Conservation (phyloP, 2,113 vertebrate species). For the Piprites chloris region DNA sequence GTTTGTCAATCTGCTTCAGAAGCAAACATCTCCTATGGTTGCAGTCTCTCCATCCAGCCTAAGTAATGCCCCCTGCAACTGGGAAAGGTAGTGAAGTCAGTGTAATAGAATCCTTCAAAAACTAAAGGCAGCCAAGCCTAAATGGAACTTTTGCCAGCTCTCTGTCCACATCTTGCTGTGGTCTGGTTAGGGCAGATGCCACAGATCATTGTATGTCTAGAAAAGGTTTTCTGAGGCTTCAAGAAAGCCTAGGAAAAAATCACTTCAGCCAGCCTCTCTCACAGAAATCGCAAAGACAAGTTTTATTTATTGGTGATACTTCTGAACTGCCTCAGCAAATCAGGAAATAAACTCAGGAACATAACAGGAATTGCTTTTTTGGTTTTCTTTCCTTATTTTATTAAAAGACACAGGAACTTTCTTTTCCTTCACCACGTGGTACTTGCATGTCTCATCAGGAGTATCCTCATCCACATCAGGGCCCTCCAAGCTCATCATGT, state of each 20-base stretch:
- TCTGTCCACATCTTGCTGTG: neutral
- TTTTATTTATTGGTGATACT: neutral
- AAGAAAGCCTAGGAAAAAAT: neutral
- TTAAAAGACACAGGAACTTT: neutral
- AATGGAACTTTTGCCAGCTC: neutral
- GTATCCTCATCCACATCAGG: neutral
- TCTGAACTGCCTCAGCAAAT: neutral
- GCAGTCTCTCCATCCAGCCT: neutral
- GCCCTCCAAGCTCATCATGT: neutral
- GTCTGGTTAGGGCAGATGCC: neutral
- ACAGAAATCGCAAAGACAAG: neutral
- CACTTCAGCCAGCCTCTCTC: neutral
- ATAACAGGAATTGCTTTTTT: neutral
- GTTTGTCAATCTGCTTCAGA: neutral
- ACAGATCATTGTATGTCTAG: neutral
- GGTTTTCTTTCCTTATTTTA: neutral
- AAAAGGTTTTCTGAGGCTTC: neutral
- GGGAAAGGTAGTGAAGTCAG: neutral
- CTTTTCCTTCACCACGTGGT: neutral
- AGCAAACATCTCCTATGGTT: neutral
- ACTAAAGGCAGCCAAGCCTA: neutral
- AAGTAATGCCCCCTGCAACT: neutral
- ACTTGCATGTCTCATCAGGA: neutral
- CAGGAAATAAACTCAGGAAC: neutral
- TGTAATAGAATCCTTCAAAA: neutral